Percentiles rank a stretch among this genome's conserved stretches.
phyloP scores from a whole-genome alignment of 2,888 invertebrate genomes.

The Perizoma affinitatum region DNA sequence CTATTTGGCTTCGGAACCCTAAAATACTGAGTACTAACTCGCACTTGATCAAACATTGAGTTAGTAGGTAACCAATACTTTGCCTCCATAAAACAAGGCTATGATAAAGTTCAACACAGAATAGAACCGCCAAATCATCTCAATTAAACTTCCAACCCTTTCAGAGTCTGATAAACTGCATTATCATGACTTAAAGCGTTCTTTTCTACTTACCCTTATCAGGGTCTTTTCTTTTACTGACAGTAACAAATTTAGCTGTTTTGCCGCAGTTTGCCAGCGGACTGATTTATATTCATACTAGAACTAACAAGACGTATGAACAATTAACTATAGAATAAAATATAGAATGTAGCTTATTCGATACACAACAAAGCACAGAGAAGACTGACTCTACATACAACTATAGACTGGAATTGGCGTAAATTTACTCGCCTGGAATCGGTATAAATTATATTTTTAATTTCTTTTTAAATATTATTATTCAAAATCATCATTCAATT shows the following conservation, averaged over 20 bases:
- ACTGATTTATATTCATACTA: slow-evolving; percentile 19
- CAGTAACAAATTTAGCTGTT: slow-evolving; percentile 58
- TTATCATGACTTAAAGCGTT: slow-evolving; percentile 39
- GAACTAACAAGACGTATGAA: slow-evolving; percentile 6
- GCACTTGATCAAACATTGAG: too few relatives aligned
- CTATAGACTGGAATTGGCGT: too few relatives aligned
- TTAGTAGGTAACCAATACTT: not conserved
- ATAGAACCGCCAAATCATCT: slow-evolving; percentile 27
- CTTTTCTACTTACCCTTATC: slow-evolving; percentile 42
- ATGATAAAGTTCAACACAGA: slow-evolving; percentile 15
- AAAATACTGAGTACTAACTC: too few relatives aligned
- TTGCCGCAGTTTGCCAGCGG: slow-evolving; percentile 7
- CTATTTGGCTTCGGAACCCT: too few relatives aligned
- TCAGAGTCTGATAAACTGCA: slow-evolving; percentile 35
- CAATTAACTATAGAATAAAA: too few relatives aligned
- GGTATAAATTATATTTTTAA: too few relatives aligned
- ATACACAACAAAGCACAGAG: too few relatives aligned
- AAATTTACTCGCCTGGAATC: too few relatives aligned
- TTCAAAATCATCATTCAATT: too few relatives aligned
- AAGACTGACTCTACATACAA: too few relatives aligned
- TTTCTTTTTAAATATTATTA: too few relatives aligned
- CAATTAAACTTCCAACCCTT: slow-evolving; percentile 33
- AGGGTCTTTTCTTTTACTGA: slow-evolving; percentile 59
- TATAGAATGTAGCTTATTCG: too few relatives aligned
- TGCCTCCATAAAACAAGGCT: slow-evolving; percentile 11